phyloP scores from a whole-genome alignment of 2,113 vertebrate species.

The Erinaceus europaeus region DNA sequence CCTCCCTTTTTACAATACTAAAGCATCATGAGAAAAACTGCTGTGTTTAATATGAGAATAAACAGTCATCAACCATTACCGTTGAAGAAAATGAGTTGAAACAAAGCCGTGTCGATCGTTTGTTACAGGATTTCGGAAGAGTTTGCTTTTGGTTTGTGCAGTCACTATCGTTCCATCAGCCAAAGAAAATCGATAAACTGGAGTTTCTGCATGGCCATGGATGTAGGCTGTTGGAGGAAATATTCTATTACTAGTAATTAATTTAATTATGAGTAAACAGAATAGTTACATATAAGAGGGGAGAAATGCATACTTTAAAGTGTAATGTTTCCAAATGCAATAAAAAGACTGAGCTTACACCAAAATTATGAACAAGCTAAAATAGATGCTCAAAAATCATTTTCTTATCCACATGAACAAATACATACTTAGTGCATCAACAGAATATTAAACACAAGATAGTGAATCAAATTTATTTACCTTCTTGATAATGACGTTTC shows the following conservation, averaged over 20 bases:
- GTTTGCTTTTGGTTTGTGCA: slow-evolving; percentile 94
- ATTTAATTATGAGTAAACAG: too few species aligned
- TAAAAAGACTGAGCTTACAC: not conserved
- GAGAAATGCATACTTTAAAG: not conserved
- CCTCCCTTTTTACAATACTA: not conserved
- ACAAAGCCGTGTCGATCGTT: slow-evolving; percentile 93
- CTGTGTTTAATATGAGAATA: not conserved
- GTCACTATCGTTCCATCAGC: slow-evolving; percentile 96
- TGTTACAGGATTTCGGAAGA: slow-evolving; percentile 90
- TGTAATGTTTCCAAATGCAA: not conserved
- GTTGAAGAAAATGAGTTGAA: slow-evolving; percentile 95
- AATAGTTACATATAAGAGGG: too few species aligned
- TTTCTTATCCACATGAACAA: not conserved
- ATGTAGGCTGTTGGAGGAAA: slow-evolving; percentile 86
- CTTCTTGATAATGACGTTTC: slow-evolving; percentile 97
- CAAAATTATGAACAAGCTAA: not conserved
- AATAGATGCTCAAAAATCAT: not conserved
- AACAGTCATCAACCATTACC: slow-evolving; percentile 80
- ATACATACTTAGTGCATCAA: not conserved
- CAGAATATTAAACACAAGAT: too few species aligned
- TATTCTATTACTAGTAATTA: not conserved
- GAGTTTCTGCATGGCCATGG: slow-evolving; percentile 94
- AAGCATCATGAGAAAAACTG: not conserved
- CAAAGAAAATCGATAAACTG: slow-evolving; percentile 93
- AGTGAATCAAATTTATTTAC: slow-evolving; percentile 79